Percentiles rank a stretch among this genome's conserved stretches.
phyloP scores from a whole-genome alignment of 2,113 vertebrate genomes.

The Dasypus novemcinctus region DNA sequence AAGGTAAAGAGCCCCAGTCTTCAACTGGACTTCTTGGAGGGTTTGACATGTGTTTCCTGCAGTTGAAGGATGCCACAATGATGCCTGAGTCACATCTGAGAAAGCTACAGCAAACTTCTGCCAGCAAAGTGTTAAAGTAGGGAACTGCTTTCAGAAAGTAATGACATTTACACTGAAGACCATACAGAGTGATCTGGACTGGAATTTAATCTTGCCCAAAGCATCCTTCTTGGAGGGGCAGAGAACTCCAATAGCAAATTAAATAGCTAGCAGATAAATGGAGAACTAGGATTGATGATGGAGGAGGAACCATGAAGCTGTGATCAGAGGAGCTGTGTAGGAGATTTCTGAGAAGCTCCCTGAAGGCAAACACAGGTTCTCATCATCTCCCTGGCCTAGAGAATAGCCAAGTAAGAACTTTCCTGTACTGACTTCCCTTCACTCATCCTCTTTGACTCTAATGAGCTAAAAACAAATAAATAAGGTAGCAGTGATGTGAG shows the following conservation, averaged over 20 bases:
- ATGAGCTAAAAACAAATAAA: background rate
- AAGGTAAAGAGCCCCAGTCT: background rate
- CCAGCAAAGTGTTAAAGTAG: background rate
- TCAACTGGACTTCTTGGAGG: background rate
- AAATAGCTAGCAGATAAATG: too few relatives aligned
- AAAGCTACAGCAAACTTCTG: background rate
- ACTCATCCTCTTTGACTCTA: background rate
- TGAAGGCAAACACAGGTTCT: rapidly evolving
- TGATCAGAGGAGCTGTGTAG: background rate
- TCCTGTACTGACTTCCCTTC: background rate
- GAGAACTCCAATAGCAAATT: background rate
- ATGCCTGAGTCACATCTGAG: background rate
- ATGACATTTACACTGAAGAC: background rate
- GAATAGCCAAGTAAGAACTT: background rate
- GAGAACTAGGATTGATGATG: background rate
- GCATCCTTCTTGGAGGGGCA: background rate
- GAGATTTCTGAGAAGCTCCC: background rate
- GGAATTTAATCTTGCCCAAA: background rate
- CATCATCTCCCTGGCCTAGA: background rate
- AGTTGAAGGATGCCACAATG: background rate
- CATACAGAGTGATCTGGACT: background rate
- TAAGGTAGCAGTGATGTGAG: background rate
- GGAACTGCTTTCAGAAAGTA: background rate
- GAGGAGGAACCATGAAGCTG: background rate
- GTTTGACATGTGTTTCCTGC: background rate